Conservation (phyloP, 2,797 vertebrate genomes). For the Melanotaenia nigrans region DNA sequence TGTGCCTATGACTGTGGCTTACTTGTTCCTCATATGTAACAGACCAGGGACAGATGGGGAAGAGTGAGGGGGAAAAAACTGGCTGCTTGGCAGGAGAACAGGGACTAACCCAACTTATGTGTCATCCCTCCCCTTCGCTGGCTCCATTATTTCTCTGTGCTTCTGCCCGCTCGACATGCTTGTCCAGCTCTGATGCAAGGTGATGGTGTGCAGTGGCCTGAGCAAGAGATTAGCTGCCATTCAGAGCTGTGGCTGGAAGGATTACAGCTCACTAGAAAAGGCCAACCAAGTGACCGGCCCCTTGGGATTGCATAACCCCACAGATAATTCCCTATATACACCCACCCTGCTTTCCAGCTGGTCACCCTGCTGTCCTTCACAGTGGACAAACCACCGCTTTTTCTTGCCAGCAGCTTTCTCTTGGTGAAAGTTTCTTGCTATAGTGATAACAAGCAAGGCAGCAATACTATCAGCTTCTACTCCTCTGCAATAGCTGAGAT, state of each 20-base stretch:
- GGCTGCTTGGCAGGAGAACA: conserved; percentile 13
- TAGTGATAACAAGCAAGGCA: conserved; percentile 27
- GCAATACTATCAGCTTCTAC: conserved; percentile 35
- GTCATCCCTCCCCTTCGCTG: conserved; percentile 16
- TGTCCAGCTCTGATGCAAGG: conserved; percentile 66
- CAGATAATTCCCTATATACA: conserved; percentile 54
- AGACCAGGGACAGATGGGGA: neutral
- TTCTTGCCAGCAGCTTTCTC: conserved; percentile 21
- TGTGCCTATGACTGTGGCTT: conserved; percentile 26
- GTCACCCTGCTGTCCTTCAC: conserved; percentile 37
- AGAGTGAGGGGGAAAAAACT: neutral
- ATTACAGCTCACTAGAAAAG: conserved; percentile 74
- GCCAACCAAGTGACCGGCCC: conserved; percentile 38
- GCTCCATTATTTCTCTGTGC: conserved; percentile 33
- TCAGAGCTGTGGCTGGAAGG: conserved; percentile 63
- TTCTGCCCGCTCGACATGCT: conserved; percentile 45
- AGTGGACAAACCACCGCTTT: conserved; percentile 6
- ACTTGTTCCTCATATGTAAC: conserved; percentile 33
- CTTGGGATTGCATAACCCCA: conserved; percentile 65
- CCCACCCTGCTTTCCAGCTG: conserved; percentile 29
- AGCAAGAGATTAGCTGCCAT: conserved; percentile 75
- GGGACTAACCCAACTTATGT: conserved; percentile 38
- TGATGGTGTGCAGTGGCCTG: conserved; percentile 67
- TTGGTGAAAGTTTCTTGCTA: conserved; percentile 11
- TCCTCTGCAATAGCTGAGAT: conserved; percentile 39